A percentile compares a stretch with the other conserved stretches of the same genome.
These are phyloP conservation scores for Coluber constrictor DNA, from an alignment of 2,797 vertebrate species.

Conservation along the genomic window DNA sequence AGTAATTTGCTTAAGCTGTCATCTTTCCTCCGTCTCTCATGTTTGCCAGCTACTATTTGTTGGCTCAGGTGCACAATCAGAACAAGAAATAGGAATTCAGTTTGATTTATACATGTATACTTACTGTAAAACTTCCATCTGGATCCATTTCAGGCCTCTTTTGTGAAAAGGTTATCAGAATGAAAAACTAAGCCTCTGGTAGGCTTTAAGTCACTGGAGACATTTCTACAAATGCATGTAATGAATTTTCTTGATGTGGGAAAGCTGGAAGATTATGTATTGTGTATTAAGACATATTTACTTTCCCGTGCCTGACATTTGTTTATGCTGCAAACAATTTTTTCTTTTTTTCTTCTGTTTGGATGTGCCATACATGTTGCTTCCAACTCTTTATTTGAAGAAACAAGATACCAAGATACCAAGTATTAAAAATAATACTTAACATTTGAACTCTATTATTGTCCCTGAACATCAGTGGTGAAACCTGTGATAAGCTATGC, in stretches of 20 bases:
- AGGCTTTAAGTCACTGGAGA: neutral
- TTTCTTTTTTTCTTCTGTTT: neutral
- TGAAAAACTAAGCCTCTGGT: neutral
- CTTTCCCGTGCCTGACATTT: neutral
- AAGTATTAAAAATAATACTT: neutral
- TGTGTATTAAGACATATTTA: slow-evolving; percentile 7
- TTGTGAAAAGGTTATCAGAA: slow-evolving; percentile 13
- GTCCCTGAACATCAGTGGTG: neutral
- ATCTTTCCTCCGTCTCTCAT: no score
- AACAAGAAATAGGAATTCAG: neutral
- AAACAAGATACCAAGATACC: neutral
- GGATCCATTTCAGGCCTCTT: neutral
- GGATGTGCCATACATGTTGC: neutral
- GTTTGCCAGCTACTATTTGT: neutral
- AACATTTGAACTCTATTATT: neutral
- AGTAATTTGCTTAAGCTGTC: neutral
- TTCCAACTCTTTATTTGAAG: neutral
- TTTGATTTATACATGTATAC: neutral
- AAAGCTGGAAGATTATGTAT: neutral
- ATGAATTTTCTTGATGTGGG: neutral
- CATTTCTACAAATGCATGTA: neutral
- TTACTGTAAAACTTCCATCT: neutral
- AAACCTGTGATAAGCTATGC: neutral
- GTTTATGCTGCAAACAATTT: neutral
- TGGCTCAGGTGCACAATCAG: neutral